Conservation (phyloP, 64 coral and sea anemone genomes). For the Montipora efflorescens region DNA sequence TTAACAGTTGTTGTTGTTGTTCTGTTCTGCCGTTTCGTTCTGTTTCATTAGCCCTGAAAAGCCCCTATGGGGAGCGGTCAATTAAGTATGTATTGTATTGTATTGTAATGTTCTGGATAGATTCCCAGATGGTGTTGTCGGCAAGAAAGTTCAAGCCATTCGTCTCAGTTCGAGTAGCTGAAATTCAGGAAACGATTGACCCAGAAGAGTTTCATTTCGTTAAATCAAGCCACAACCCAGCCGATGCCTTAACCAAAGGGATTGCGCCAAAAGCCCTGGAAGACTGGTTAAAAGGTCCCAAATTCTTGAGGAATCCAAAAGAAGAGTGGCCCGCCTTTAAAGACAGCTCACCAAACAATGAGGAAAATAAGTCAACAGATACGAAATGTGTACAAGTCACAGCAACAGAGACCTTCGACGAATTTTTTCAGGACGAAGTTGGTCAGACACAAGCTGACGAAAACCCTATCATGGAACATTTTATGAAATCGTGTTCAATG, state of each 20-base stretch:
- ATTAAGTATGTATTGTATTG: too few relatives aligned
- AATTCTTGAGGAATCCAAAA: background rate
- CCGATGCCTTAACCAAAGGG: slow-evolving; percentile 67
- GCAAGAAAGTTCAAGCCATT: slow-evolving; percentile 54
- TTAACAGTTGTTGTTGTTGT: too few relatives aligned
- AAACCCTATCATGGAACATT: slow-evolving; percentile 42
- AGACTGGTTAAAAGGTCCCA: slow-evolving; percentile 37
- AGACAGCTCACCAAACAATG: background rate
- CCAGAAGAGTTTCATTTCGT: slow-evolving; percentile 44
- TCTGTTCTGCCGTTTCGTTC: too few relatives aligned
- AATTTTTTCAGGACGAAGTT: background rate
- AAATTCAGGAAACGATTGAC: slow-evolving; percentile 65
- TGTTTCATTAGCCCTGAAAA: too few relatives aligned
- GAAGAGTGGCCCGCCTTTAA: too few relatives aligned
- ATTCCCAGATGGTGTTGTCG: slow-evolving; percentile 62
- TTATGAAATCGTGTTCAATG: slow-evolving; percentile 32
- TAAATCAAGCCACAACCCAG: slow-evolving; percentile 53
- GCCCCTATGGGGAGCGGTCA: too few relatives aligned
- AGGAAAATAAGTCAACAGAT: background rate
- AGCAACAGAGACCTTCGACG: background rate
- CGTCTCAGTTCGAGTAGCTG: slow-evolving; percentile 17
- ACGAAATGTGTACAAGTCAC: background rate
- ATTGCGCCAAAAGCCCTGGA: slow-evolving; percentile 1
- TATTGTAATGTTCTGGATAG: slow-evolving; percentile 45
- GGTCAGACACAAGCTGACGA: slow-evolving; percentile 3